Base-by-base conservation (phyloP, 2,113 vertebrate species). In the Pseudopodoces humilis region DNA sequence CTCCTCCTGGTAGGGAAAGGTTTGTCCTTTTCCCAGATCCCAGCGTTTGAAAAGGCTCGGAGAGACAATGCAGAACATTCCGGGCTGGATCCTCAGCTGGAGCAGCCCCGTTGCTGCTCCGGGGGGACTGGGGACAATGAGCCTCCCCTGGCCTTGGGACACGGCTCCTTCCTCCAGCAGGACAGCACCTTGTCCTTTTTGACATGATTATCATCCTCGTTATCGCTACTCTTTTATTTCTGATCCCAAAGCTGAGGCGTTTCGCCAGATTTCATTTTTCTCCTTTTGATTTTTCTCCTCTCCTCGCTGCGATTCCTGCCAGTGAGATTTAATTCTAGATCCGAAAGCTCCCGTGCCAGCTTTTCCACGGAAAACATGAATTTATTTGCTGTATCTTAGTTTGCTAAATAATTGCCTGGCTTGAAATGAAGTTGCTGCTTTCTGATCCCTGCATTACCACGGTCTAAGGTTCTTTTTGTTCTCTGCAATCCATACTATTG, bases 401-500 rank as follows among this genome's bases (percentile, higher is more conserved):
- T 96, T 86, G 91, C 94, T 96, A 49, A 98, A 96, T 97, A 97
- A 98, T 96, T 98, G 97, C 92, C 55, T 95, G 88, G 52, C 87
- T 97, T 55, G 96, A 97, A 97, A 98, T 97, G 97, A 97, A 97
- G 92, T 97, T 94, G 95, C 96, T 96, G 96, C 97, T 97, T 96
- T 96, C 94, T 94, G 96, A 95, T 97, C 90, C 94, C 96, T 87
- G 85, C 88, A 53, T 96, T 95, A 97, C 47, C 92, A 31, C 59
- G 84, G 82, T 92, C 93, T 78, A 21, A 96, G 92, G 41, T 96
- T 86, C 93, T 97, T 98, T 98, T 97, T 98, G 97, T 97, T 97
- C 31, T 91, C 83, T 91, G 82, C 83, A 97, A 98, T 98, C 97
- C 93, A 97, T 98, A 98, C 88, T 98, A 97, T 98, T 98, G 98